Evolutionary conservation across 2,888 invertebrate genomes (phyloP).

Genomic region (Alcis repandata): DNA sequence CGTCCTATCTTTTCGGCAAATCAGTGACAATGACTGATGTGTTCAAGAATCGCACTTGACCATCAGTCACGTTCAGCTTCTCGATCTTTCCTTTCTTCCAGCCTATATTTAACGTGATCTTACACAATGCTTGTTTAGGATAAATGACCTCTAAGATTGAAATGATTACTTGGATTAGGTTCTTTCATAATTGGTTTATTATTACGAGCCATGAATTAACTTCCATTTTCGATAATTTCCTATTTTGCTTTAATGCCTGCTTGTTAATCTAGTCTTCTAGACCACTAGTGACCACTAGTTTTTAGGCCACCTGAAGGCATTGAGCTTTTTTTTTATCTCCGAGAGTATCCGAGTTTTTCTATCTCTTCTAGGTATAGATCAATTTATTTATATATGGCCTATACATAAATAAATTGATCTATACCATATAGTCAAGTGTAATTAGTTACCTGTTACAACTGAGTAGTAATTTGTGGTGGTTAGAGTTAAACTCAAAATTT

Average conservation of each 20-base stretch:
- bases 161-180: neutral
- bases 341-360: no score
- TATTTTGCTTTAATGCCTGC: neutral
- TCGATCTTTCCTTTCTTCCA: conserved; percentile 28
- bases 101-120: conserved; percentile 7
- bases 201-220: neutral
- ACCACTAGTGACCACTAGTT: no score
- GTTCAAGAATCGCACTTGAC: conserved; percentile 25
- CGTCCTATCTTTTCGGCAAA: conserved; percentile 17
- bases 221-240: neutral
- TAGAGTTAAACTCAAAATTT: no score
- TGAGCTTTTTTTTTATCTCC: no score
- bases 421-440: no score
- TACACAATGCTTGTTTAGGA: conserved; percentile 6
- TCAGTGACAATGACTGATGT: conserved; percentile 36
- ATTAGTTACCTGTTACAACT: no score
- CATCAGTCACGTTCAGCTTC: conserved; percentile 31
- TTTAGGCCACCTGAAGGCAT: no score
- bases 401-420: no score
- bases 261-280: no score
- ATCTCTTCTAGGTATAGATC: no score
- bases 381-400: no score
- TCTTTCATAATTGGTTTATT: neutral
- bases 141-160: neutral
- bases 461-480: no score